Percentiles rank a stretch among this genome's conserved stretches.
Evolutionary conservation across 1,140 invertebrate genomes (phyloP).

Genomic region (Musca vetustissima): DNA sequence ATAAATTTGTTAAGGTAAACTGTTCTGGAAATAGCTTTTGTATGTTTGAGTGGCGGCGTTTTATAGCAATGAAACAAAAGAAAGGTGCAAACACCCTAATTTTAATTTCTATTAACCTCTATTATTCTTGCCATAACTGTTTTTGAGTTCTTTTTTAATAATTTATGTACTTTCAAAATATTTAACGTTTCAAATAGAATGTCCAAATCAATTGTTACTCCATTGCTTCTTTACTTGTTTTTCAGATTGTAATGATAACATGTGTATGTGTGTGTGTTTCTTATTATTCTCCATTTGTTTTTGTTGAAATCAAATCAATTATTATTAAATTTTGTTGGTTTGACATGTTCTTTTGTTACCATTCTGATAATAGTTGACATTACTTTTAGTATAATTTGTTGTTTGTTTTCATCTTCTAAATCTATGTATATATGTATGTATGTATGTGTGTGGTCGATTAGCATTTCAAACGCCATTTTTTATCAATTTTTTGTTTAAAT

Average conservation of each 20-base stretch:
- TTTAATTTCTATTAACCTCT: too few species aligned
- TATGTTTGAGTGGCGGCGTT: not conserved
- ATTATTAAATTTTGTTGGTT: slow-evolving; percentile 5
- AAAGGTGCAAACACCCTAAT: too few species aligned
- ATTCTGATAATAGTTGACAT: slow-evolving; percentile 14
- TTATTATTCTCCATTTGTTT: not conserved
- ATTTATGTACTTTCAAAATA: too few species aligned
- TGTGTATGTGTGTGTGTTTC: not conserved
- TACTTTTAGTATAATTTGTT: slow-evolving; percentile 15
- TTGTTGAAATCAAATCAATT: not conserved
- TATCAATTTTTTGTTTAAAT: not conserved
- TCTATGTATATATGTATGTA: not conserved
- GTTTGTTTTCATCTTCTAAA: too few species aligned
- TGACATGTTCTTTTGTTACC: not conserved
- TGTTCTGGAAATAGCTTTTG: not conserved
- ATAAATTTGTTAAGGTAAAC: not conserved
- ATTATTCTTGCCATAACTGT: too few species aligned
- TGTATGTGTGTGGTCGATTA: slow-evolving; percentile 6
- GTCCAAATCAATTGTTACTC: too few species aligned
- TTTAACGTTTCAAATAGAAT: too few species aligned
- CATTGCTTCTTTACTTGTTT: too few species aligned
- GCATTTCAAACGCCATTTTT: slow-evolving; percentile 17
- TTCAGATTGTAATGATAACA: not conserved
- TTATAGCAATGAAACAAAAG: not conserved
- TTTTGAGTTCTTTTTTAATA: not conserved